A percentile compares a stretch with the other conserved stretches of the same genome.
These are phyloP conservation scores for Argynnis bischoffii DNA, from an alignment of 2,888 invertebrate genomes.

Conservation along the genomic window DNA sequence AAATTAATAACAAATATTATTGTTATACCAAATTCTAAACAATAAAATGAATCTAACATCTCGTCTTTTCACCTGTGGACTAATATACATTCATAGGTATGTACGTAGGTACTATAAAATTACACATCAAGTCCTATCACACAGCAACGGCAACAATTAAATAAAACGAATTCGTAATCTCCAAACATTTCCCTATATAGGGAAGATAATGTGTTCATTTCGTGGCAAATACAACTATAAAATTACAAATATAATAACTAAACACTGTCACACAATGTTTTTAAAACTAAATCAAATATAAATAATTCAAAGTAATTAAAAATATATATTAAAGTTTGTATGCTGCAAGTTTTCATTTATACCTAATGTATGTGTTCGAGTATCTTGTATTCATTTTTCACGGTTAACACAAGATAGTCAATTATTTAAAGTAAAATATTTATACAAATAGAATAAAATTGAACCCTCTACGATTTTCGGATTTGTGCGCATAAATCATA, in stretches of 20 bases:
- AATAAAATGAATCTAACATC: not conserved
- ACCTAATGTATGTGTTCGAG: too few relatives aligned
- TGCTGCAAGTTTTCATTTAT: too few relatives aligned
- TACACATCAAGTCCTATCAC: constrained; percentile 19
- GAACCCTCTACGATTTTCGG: too few relatives aligned
- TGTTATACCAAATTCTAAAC: not conserved
- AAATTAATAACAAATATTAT: not conserved
- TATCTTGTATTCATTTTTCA: too few relatives aligned
- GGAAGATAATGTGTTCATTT: constrained; percentile 74
- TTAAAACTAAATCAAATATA: too few relatives aligned
- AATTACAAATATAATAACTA: not conserved
- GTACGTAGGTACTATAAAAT: constrained; percentile 15
- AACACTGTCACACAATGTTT: not conserved
- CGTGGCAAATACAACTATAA: constrained; percentile 9
- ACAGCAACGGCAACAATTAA: constrained; percentile 30
- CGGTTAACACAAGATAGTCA: too few relatives aligned
- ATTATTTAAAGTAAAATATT: too few relatives aligned
- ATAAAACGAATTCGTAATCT: constrained; percentile 54
- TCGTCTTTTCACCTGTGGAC: constrained; percentile 6
- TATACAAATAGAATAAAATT: too few relatives aligned
- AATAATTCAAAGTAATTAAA: too few relatives aligned
- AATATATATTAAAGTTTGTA: too few relatives aligned
- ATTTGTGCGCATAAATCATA: too few relatives aligned
- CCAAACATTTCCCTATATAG: constrained; percentile 69
- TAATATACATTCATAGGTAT: constrained; percentile 7